Evolutionary conservation across 2,888 invertebrate genomes (phyloP).

Genomic region (Tetheella fluctuosa): DNA sequence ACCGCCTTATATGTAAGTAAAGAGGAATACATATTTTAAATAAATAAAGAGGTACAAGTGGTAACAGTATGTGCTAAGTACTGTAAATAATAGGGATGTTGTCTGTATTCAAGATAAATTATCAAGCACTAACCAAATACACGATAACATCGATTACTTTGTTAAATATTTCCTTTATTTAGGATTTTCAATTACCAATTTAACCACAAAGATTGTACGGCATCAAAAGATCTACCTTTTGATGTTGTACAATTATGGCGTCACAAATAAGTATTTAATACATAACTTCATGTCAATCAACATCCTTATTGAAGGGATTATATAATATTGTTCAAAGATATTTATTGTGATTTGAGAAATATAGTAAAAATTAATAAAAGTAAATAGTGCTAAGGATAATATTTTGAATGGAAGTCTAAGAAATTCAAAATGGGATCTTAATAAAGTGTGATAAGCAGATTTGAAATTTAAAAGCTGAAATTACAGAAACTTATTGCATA

Average conservation of each 20-base stretch:
- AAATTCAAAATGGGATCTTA: not conserved
- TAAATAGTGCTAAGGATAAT: not conserved
- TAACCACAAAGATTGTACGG: too few relatives aligned
- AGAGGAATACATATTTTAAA: not conserved
- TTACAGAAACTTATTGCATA: not conserved
- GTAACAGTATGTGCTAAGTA: not conserved
- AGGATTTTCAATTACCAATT: too few relatives aligned
- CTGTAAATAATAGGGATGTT: too few relatives aligned
- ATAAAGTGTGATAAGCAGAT: constrained; percentile 2
- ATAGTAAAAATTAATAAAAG: not conserved
- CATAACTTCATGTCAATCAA: too few relatives aligned
- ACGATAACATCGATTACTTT: too few relatives aligned
- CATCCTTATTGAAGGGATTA: not conserved
- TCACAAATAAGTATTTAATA: too few relatives aligned
- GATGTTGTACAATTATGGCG: too few relatives aligned
- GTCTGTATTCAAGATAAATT: too few relatives aligned
- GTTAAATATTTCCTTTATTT: too few relatives aligned
- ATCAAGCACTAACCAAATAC: too few relatives aligned
- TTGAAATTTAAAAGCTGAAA: not conserved
- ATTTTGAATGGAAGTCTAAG: not conserved
- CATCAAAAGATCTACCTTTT: too few relatives aligned
- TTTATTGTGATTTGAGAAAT: not conserved
- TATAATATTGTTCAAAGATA: not conserved
- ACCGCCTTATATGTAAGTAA: not conserved
- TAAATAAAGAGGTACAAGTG: not conserved